Conservation (phyloP, 2,113 vertebrate genomes). For the Pluvianellus socialis region DNA sequence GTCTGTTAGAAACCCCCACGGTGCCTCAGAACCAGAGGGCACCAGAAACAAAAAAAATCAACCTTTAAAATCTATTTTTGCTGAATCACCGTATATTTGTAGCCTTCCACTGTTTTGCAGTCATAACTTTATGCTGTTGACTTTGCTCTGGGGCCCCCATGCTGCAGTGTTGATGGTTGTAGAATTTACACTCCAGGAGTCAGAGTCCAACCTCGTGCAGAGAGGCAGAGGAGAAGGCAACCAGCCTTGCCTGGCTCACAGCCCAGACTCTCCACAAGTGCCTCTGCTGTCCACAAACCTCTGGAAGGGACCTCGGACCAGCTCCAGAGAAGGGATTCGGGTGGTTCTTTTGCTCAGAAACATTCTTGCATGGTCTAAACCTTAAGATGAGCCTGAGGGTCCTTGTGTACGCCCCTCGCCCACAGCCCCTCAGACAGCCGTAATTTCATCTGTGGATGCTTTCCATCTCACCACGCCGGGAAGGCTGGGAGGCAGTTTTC, state of each 20-base stretch:
- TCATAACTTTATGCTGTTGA: neutral
- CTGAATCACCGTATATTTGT: neutral
- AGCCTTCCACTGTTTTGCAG: neutral
- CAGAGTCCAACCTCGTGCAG: neutral
- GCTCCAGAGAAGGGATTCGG: neutral
- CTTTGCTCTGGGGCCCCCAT: neutral
- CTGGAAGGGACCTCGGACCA: neutral
- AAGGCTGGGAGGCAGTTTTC: neutral
- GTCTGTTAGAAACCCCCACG: neutral
- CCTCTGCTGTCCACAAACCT: neutral
- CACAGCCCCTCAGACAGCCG: accelerated
- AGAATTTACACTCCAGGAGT: neutral
- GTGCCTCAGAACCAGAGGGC: neutral
- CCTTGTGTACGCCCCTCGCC: neutral
- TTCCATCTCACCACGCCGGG: neutral
- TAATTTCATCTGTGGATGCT: neutral
- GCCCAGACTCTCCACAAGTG: neutral
- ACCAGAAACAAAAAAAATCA: neutral
- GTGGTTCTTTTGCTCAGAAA: neutral
- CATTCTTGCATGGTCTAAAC: neutral
- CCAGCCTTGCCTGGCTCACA: neutral
- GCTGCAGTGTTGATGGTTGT: neutral
- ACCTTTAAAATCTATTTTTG: neutral
- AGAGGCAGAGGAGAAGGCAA: neutral
- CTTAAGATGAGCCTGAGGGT: neutral